These are phyloP conservation scores for Amia ocellicauda DNA, from an alignment of 2,113 vertebrate species.

Conservation along the genomic window DNA sequence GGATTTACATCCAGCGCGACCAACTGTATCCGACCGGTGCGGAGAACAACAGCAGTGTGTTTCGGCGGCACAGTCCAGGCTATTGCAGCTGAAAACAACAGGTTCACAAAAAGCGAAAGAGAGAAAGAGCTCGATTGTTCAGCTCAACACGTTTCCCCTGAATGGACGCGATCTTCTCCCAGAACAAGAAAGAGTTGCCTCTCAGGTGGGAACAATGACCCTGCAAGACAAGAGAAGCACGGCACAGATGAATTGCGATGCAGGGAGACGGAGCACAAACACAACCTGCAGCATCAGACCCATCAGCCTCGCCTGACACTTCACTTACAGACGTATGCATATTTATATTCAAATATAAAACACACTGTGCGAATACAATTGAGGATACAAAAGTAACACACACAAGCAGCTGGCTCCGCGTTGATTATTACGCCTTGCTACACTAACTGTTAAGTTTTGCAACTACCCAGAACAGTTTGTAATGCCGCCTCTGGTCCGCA, in stretches of 20 bases:
- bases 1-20: neutral
- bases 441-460: too few species aligned
- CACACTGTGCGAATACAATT: neutral
- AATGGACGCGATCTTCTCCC: neutral
- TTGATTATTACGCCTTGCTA: too few species aligned
- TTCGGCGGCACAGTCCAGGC: too few species aligned
- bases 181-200: neutral
- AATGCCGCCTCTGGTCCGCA: too few species aligned
- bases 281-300: neutral
- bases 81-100: too few species aligned
- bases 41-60: too few species aligned
- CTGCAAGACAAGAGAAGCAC: neutral
- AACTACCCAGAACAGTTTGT: too few species aligned
- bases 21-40: neutral
- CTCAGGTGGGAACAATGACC: neutral
- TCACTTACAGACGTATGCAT: neutral
- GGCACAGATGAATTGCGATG: neutral
- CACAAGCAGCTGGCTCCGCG: too few species aligned
- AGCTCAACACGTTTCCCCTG: neutral
- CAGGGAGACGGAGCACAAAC: neutral
- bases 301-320: neutral
- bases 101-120: neutral
- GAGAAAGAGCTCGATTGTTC: neutral
- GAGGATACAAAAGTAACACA: too few species aligned
- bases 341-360: neutral